Conservation (phyloP, 1,140 invertebrate genomes). For the Bradysia coprophila region DNA sequence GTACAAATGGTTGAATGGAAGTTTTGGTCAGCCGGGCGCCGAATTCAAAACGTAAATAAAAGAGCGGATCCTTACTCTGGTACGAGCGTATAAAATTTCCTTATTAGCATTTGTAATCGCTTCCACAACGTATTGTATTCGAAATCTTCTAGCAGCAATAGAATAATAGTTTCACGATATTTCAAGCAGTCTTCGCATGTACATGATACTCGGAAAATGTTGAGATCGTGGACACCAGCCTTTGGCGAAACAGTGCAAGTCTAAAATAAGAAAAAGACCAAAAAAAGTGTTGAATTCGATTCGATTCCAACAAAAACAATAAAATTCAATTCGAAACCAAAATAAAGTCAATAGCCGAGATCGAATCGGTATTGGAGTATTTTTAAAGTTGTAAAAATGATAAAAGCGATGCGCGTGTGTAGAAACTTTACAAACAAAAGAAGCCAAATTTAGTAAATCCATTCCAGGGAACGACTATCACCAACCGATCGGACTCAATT, state of each 20-base stretch:
- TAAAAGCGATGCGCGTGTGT: too few species aligned
- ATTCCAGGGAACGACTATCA: too few species aligned
- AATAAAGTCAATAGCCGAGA: too few species aligned
- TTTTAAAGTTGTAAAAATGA: too few species aligned
- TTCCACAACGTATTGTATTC: conserved; percentile 22
- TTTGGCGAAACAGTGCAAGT: not conserved
- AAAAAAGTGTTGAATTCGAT: not conserved
- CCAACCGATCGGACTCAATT: too few species aligned
- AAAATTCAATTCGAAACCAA: not conserved
- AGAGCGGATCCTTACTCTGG: conserved; percentile 12
- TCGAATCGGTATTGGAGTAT: too few species aligned
- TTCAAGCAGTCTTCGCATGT: conserved; percentile 22
- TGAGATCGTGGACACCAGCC: conserved; percentile 6
- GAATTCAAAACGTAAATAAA: too few species aligned
- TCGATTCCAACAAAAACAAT: not conserved
- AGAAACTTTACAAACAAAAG: too few species aligned
- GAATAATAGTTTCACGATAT: conserved; percentile 22
- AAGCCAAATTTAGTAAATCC: too few species aligned
- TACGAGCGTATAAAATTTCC: conserved; percentile 21
- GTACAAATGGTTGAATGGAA: too few species aligned
- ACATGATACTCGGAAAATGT: conserved; percentile 22
- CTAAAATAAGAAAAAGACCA: not conserved
- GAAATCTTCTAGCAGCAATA: conserved; percentile 21
- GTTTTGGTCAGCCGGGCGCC: too few species aligned
- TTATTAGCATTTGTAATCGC: conserved; percentile 18